Percentiles rank a stretch among this genome's conserved stretches.
Conservation (phyloP, 2,113 vertebrate species). For the Apteryx owenii region DNA sequence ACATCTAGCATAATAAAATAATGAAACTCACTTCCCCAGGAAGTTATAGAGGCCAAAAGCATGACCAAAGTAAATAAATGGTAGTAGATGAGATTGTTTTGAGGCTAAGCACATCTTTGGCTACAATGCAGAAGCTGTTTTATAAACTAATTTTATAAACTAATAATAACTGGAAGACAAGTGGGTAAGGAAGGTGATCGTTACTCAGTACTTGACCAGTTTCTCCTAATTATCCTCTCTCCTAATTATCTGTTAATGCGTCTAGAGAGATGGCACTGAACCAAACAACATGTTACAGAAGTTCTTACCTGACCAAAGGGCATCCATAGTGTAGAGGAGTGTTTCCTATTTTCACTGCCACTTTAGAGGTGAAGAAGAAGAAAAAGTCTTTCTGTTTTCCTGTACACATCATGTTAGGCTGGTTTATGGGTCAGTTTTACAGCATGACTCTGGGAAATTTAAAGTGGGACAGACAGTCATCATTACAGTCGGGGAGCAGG, state of each 20-base stretch:
- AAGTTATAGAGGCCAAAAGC: constrained; percentile 13
- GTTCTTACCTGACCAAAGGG: not conserved
- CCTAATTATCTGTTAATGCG: not conserved
- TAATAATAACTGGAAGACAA: not conserved
- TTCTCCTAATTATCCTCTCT: not conserved
- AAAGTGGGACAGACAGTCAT: not conserved
- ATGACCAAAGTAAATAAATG: constrained; percentile 28
- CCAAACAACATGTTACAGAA: no score
- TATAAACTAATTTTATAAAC: not conserved
- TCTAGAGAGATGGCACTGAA: not conserved
- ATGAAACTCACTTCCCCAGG: constrained; percentile 15
- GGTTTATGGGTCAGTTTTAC: not conserved
- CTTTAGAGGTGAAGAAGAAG: not conserved
- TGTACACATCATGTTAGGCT: not conserved
- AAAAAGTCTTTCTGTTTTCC: not conserved
- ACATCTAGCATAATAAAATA: not conserved
- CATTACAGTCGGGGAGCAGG: not conserved
- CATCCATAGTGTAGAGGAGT: not conserved
- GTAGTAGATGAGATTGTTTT: constrained; percentile 21
- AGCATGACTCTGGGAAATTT: not conserved
- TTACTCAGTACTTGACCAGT: not conserved
- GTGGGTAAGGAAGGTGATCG: not conserved
- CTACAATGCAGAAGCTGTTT: not conserved
- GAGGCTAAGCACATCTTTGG: not conserved
- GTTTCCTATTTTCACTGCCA: not conserved